Base-by-base conservation (phyloP, 2,888 invertebrate genomes). In the Standfussiana lucernea region DNA sequence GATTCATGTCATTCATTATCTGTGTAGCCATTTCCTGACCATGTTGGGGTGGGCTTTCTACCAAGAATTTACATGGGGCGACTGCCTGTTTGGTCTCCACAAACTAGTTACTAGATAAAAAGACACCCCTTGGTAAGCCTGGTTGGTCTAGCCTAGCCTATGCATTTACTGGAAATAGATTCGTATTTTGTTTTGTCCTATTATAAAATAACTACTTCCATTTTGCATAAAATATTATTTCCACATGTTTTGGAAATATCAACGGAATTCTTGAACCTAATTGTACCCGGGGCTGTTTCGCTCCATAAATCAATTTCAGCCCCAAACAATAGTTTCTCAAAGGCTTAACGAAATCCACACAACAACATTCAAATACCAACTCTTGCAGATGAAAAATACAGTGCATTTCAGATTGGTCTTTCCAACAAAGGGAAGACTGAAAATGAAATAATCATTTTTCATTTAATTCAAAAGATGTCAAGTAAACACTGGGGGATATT, bases 371-470 rank as follows among this genome's bases (percentile, higher is more conserved):
- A 61, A 83, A 64, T 70, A 53, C 50, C 13, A 64, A 73, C 80
- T 45, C 11, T 86, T 71, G 24, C 0, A 0, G 0, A 0, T 1
- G 0, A 0, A 0, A 0, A 0, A 70, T 78, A 86, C 42, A 69
- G 83, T 74, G 18, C 50, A 66, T 62, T 83, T 82, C 82, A 24
- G 7, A 53, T 42, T 73, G 75, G 8, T 10, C 21, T 35, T 28
- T 10, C 0, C 2, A 45, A 80, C 79, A 83, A 85, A 82, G 85
- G 89, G 87, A 80, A 85, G 82, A 86, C 86, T 90, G 81, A 88
- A 92, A 91, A 92, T 90, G 91, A 82, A 87, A 83, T 87, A 79
- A 91, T 92, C 79, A 88, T 90, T 93, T 94, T 92, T 93, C 93
- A 93, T 90, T 90, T 87, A 90, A 93, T 93, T 93, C 86, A 83